Evolutionary conservation across 2,888 invertebrate species (phyloP).

Genomic region (Tenthredo amoena): DNA sequence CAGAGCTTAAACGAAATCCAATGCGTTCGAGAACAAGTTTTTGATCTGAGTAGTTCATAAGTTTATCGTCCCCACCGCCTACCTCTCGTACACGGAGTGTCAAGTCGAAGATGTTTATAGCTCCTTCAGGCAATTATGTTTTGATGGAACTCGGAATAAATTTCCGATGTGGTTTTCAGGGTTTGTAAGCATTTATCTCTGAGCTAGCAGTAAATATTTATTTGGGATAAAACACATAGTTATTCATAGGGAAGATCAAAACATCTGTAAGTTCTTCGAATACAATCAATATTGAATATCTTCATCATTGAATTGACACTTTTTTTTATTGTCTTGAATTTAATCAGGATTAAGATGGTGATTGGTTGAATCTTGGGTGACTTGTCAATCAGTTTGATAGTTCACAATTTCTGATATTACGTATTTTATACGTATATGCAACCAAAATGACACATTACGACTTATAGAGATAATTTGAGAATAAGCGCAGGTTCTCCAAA

Average conservation of each 20-base stretch:
- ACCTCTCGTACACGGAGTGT: too few species aligned
- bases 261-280: not conserved
- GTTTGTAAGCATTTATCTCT: not conserved
- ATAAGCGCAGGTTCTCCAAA: not conserved
- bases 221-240: not conserved
- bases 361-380: not conserved
- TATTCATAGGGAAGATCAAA: not conserved
- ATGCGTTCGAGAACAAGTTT: too few species aligned
- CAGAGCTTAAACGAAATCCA: too few species aligned
- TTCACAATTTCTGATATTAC: not conserved
- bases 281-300: not conserved
- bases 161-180: not conserved
- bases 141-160: not conserved
- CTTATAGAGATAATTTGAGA: not conserved
- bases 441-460: not conserved
- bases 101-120: too few species aligned
- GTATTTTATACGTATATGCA: not conserved
- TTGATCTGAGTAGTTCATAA: too few species aligned
- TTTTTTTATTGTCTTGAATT: not conserved
- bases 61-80: too few species aligned
- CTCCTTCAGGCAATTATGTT: not conserved
- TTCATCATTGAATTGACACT: not conserved
- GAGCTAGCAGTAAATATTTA: not conserved
- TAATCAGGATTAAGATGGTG: not conserved
- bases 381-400: not conserved